Evolutionary conservation across 2,797 vertebrate genomes (phyloP).

Genomic region (Poeciliopsis presidionis): DNA sequence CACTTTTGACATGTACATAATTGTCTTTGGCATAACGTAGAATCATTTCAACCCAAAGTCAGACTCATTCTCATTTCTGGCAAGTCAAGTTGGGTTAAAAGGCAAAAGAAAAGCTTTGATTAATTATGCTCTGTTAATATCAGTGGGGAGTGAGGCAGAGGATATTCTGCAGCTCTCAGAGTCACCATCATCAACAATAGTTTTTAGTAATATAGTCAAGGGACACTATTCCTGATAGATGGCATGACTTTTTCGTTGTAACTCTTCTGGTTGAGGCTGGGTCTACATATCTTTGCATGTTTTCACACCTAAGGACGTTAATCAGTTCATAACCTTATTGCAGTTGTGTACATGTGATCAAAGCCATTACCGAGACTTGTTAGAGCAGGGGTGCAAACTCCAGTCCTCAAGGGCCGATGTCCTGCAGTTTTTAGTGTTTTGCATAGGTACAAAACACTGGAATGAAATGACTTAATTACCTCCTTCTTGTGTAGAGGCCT

Average conservation of each 20-base stretch:
- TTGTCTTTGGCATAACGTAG: constrained; percentile 71
- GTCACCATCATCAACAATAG: constrained; percentile 41
- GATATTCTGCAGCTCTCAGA: constrained; percentile 35
- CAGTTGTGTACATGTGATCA: neutral
- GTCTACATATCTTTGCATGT: neutral
- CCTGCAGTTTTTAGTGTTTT: too few relatives aligned
- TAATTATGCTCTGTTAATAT: constrained; percentile 71
- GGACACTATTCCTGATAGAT: neutral
- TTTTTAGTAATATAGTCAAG: neutral
- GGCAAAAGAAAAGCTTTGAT: constrained; percentile 71
- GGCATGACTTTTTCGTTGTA: neutral
- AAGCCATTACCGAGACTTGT: neutral
- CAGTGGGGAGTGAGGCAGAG: constrained; percentile 32
- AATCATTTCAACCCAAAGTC: constrained; percentile 71
- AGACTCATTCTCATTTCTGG: constrained; percentile 59
- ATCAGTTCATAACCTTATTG: neutral
- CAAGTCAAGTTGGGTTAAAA: constrained; percentile 67
- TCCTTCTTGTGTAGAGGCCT: too few relatives aligned
- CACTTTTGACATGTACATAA: constrained; percentile 74
- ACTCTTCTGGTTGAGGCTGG: neutral
- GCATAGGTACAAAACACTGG: too few relatives aligned
- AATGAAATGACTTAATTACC: too few relatives aligned
- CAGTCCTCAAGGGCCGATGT: too few relatives aligned
- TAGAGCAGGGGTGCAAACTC: too few relatives aligned
- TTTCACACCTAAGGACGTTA: neutral